phyloP scores from a whole-genome alignment of 1,140 invertebrate genomes.

The Drosophila neocordata region DNA sequence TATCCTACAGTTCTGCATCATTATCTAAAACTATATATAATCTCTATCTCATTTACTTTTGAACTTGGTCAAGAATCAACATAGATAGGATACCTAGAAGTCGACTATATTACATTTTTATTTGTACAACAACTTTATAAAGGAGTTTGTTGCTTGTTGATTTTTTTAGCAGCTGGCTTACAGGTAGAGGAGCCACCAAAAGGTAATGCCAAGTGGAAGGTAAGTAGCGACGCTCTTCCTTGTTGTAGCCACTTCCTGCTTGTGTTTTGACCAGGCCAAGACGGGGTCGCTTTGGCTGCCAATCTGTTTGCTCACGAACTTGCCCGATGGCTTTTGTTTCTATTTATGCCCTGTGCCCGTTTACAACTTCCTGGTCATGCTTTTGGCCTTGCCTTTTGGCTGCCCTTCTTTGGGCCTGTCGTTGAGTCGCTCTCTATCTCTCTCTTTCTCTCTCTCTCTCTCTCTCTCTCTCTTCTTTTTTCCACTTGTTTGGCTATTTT shows the following conservation, averaged over 20 bases:
- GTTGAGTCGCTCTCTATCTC: neutral
- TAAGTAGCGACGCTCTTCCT: constrained; percentile 9
- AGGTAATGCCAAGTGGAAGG: constrained; percentile 10
- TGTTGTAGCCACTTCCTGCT: constrained; percentile 47
- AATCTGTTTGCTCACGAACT: constrained; percentile 73
- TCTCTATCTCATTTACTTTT: too few species aligned
- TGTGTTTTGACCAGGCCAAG: constrained; percentile 44
- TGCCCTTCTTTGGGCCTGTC: constrained; percentile 30
- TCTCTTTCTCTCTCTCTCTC: neutral
- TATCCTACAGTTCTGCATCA: too few species aligned
- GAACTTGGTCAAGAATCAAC: too few species aligned
- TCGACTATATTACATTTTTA: constrained; percentile 16
- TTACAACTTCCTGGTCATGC: constrained; percentile 78
- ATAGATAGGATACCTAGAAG: neutral
- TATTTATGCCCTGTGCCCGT: constrained; percentile 45
- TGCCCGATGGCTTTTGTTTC: constrained; percentile 37
- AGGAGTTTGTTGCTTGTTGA: constrained; percentile 22
- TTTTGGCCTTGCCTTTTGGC: constrained; percentile 68
- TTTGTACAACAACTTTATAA: constrained; percentile 26
- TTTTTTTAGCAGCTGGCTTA: constrained; percentile 35
- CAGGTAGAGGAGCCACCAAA: constrained; percentile 42
- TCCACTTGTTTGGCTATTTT: constrained; percentile 32
- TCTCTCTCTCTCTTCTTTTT: constrained; percentile 36
- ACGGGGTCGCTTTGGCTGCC: constrained; percentile 66
- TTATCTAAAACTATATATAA: too few species aligned